Evolutionary conservation across 2,888 invertebrate genomes (phyloP).

Genomic region (Eupithecia centaureata): DNA sequence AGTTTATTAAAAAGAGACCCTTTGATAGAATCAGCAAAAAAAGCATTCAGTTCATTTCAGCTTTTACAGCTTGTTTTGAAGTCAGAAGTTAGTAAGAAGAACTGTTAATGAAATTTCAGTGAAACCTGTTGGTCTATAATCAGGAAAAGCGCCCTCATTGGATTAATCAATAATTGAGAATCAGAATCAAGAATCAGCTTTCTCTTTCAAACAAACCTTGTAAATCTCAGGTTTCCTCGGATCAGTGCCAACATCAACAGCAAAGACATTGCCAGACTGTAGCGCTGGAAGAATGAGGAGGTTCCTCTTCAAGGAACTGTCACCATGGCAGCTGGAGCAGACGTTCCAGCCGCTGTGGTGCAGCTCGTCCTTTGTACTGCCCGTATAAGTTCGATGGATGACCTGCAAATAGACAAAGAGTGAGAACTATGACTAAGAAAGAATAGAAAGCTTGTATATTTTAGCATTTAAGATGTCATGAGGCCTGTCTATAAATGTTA

Average conservation of each 20-base stretch:
- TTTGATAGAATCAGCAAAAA: too few relatives aligned
- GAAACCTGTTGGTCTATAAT: background rate
- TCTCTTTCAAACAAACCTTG: constrained; percentile 82
- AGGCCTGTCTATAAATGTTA: background rate
- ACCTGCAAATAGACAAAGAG: constrained; percentile 84
- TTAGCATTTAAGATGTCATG: background rate
- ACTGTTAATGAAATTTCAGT: background rate
- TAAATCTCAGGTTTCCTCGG: constrained; percentile 88
- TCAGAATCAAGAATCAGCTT: background rate
- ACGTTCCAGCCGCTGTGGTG: constrained; percentile 99
- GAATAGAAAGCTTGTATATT: background rate
- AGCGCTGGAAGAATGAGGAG: constrained; percentile 93
- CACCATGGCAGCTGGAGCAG: constrained; percentile 94
- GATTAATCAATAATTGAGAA: too few relatives aligned
- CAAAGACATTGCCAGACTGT: constrained; percentile 91
- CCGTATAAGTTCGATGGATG: constrained; percentile 92
- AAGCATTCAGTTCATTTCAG: too few relatives aligned
- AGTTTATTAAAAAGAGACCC: too few relatives aligned
- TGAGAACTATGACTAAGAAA: background rate
- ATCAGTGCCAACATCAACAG: constrained; percentile 91
- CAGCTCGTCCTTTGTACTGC: constrained; percentile 91
- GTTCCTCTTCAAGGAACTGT: constrained; percentile 85
- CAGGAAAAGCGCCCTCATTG: too few relatives aligned
- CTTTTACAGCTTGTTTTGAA: background rate
- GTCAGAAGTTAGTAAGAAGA: too few relatives aligned